Conservation (phyloP, 2,113 vertebrate species). For the Orycteropus afer region DNA sequence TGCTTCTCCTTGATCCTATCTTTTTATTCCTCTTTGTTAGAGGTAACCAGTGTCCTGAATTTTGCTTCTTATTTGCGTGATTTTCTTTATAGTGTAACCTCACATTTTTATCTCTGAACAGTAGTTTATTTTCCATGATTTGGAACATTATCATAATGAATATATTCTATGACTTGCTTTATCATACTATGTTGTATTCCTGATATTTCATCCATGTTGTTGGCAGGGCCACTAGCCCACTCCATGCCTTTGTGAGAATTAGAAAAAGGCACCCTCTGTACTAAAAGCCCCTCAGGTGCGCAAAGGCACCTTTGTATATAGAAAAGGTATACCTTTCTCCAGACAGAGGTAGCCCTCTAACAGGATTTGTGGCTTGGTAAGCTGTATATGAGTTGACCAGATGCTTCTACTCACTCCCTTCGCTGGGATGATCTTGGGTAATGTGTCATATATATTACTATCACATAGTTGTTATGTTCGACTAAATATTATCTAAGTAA, state of each 20-base stretch:
- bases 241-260: background rate
- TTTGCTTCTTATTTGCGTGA: background rate
- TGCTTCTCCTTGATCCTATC: background rate
- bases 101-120: background rate
- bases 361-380: background rate
- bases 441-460: background rate
- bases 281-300: background rate
- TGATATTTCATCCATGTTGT: background rate
- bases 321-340: background rate
- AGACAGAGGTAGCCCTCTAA: background rate
- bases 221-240: background rate
- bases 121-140: constrained; percentile 25
- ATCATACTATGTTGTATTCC: background rate
- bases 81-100: constrained; percentile 20
- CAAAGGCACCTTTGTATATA: background rate
- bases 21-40: background rate
- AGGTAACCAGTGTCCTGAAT: background rate
- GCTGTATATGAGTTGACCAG: background rate
- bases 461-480: background rate
- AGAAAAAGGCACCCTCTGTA: background rate
- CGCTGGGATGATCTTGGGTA: background rate
- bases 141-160: background rate
- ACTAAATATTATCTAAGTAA: background rate
- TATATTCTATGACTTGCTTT: background rate
- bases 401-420: background rate